Base-by-base conservation (phyloP, 2,113 vertebrate species). In the Scolopax mira region DNA sequence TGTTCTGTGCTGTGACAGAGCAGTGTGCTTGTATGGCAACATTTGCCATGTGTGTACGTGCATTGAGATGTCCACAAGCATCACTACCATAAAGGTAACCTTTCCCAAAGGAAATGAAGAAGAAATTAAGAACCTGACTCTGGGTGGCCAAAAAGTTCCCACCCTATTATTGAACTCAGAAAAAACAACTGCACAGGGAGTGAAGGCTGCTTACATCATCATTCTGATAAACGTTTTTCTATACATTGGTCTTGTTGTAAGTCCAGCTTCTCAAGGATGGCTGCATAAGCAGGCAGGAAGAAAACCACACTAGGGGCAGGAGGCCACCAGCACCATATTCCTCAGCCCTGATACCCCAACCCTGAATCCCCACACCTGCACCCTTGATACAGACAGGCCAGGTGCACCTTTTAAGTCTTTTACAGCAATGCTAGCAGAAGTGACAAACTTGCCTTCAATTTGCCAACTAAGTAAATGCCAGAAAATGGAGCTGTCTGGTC, bases 31-130 rank as follows among this genome's bases (percentile, higher is more conserved):
- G 7, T 33, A 39, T 8, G 13, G 33, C 57, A 74, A 60, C 12
- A 74, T 21, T 10, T 70, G 27, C 24, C 41, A 49, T 0, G 1
- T 8, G 39, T 6, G 12, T 28, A 71, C 1, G 1, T 37, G 27
- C 8, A 10, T 65, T 73, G 44, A 33, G 35, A 21, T 9, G 33
- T 24, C 17, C 41, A 64, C 18, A 70, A 41, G 44, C 41, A 30
- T 9, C 35, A 44, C 13, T 19, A 42, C 19, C 35, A 33, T 0
- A 37, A n/a, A 57, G 15, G 17, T 37, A 65, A 52, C n/a, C n/a
- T 30, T 71, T 44, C 64, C 49, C 25, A 55, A 64, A 41, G 60
- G 39, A 90, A 94, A 60, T 2, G 3, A 77, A 48, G 37, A 75
- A 41, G 48, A 77, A 77, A 90, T 21, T 31, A 14, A 83, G 51